Base-by-base conservation (phyloP, 2,888 invertebrate genomes). In the Scaptomyza caliginosa region DNA sequence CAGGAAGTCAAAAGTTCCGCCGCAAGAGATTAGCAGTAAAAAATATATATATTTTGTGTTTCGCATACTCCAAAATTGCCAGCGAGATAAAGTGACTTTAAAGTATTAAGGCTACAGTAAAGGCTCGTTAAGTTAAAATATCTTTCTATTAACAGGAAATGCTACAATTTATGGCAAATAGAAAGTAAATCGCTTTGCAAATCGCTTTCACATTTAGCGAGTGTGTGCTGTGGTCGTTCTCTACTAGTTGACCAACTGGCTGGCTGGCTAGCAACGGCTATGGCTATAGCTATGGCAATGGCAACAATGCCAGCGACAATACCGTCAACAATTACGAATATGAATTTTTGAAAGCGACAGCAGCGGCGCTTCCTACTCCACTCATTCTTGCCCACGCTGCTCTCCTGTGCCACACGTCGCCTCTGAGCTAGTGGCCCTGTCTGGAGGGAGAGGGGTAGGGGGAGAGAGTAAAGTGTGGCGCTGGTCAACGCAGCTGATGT, bases 311-410 rank as follows among this genome's bases (percentile, higher is more conserved):
- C 60, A 75, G 62, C 82, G 87, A 85, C 87, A 83, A 87, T 85
- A 82, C 71, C 85, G 87, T 85, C 87, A 83, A 87, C 83, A 83
- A 83, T 83, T 83, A 83, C 83, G 86, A 82, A 87, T 83, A 85
- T 82, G 87, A 87, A 85, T 83, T 83, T 87, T 83, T 83, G 86
- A 82, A 74, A 74, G 71, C 79, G 82, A 85, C 82, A 75, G 72
- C 75, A 84, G 72, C 67, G 60, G 67, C 84, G 70, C 49, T 50
- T 51, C 46, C 62, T 56, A 23, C 63, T 49, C 17, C 51, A 17
- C 13, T 11, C 19, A 3, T 32, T 3, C 8, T 1, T 7, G 6
- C 36, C 11, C 16, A 48, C 17, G 1, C 16, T 19, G 17, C 8
- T 16, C 34, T 19, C 3, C 16, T 8, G 17, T 30, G 40, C 64